These are phyloP conservation scores for Hydraecia micacea DNA, from an alignment of 2,888 invertebrate genomes.

Conservation along the genomic window DNA sequence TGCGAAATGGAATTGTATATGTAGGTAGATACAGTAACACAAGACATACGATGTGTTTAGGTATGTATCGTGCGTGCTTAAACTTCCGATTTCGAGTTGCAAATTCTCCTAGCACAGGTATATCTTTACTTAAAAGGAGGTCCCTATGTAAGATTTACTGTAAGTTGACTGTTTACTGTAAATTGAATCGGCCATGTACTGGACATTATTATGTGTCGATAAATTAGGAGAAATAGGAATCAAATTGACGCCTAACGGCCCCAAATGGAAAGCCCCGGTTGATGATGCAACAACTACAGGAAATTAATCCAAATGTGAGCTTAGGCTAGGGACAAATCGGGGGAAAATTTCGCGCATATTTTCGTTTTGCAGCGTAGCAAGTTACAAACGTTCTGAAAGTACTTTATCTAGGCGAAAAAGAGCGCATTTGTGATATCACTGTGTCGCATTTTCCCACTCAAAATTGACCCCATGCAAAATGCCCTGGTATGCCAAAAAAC, in stretches of 20 bases:
- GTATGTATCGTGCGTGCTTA: neutral
- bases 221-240: neutral
- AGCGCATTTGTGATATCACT: neutral
- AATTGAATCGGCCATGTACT: neutral
- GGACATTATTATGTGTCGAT: neutral
- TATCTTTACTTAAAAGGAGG: too few relatives aligned
- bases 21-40: neutral
- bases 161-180: too few relatives aligned
- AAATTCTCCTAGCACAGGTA: too few relatives aligned
- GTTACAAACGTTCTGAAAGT: neutral
- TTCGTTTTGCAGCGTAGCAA: neutral
- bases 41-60: neutral
- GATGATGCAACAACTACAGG: constrained; percentile 11
- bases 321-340: neutral
- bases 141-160: too few relatives aligned
- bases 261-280: neutral
- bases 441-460: neutral
- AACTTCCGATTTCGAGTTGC: constrained; percentile 7
- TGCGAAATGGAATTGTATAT: neutral
- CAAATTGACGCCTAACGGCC: neutral
- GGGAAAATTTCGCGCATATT: neutral
- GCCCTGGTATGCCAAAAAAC: neutral
- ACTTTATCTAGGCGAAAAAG: too few relatives aligned
- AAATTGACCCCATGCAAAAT: neutral
- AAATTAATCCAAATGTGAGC: constrained; percentile 1